Evolutionary conservation across 2,888 invertebrate species (phyloP), one percentile per base, ranked within the genome.

Genomic region (Drosophila meridionalis): DNA sequence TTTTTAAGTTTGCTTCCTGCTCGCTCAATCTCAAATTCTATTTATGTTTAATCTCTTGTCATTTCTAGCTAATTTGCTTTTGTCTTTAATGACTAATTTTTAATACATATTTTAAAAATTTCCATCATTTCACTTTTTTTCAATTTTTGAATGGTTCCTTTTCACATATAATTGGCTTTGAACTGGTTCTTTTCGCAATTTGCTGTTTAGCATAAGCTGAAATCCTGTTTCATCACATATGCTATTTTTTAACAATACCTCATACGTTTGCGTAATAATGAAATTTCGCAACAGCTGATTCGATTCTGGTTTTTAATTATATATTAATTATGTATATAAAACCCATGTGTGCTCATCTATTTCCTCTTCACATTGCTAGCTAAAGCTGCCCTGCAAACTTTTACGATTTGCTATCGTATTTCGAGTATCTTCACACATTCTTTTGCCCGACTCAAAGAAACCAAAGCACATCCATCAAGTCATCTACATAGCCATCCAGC

Each of bases 381-480:
- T 43, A 42, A 64, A 47, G 7, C 47, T 26, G 7, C 42, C 3
- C 32, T 12, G 30, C 36, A 48, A 66, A 20, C 7, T 50, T 56
- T 55, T 20, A 50, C 40, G 55, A 56, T 67, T 56, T 38, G 7
- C 26, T 12, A 12, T 45, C 14, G 32, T 42, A 20, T 47, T 47
- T 45, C 4, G 28, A 47, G 38, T 53, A 26, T 60, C 36, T 53
- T 11, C 53, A 42, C 20, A n/a, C 28, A 43, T 32, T 42, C 59
- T 57, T 32, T 26, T 30, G 12, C 11, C 20, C 36, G 47, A 32
- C 40, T 30, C 48, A 62, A 62, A 61, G 11, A 20, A 34, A 52
- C 52, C 30, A 34, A 57, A 52, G 8, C 62, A 53, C 78, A 83
- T 87, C 75, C 67, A 77, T 89, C 87, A 89, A 67, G 8, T 69